Conservation (phyloP, 2,888 invertebrate species). For the Aporophyla lueneburgensis region DNA sequence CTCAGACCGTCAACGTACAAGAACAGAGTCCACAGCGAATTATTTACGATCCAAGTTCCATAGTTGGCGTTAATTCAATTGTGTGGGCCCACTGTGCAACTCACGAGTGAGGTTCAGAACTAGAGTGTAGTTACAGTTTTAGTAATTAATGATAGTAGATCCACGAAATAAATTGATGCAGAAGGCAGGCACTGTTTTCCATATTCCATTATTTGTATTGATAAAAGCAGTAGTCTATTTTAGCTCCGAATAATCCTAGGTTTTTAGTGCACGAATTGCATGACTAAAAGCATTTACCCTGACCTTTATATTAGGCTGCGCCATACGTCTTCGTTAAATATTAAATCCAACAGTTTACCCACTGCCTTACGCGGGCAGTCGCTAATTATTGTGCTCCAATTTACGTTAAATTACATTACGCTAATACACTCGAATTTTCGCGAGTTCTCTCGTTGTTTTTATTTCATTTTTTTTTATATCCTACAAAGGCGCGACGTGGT, state of each 20-base stretch:
- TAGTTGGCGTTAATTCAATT: slow-evolving; percentile 57
- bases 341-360: neutral
- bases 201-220: neutral
- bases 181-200: too few species aligned
- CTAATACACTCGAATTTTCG: neutral
- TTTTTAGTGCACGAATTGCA: neutral
- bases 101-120: slow-evolving; percentile 14
- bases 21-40: slow-evolving; percentile 40
- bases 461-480: neutral
- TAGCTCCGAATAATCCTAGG: neutral
- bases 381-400: neutral
- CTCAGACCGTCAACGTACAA: slow-evolving; percentile 21
- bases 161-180: neutral
- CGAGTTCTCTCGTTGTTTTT: slow-evolving; percentile 16
- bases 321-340: slow-evolving; percentile 12
- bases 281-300: neutral
- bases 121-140: slow-evolving; percentile 12
- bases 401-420: slow-evolving; percentile 24
- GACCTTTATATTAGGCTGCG: neutral
- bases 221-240: neutral
- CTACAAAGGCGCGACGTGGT: neutral
- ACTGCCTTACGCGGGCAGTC: neutral
- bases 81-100: slow-evolving; percentile 11
- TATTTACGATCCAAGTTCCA: slow-evolving; percentile 50
- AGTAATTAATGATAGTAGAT: slow-evolving; percentile 34